Percentiles rank a stretch among this genome's conserved stretches.
Conservation (phyloP, 2,797 vertebrate genomes). For the Mus minutoides region DNA sequence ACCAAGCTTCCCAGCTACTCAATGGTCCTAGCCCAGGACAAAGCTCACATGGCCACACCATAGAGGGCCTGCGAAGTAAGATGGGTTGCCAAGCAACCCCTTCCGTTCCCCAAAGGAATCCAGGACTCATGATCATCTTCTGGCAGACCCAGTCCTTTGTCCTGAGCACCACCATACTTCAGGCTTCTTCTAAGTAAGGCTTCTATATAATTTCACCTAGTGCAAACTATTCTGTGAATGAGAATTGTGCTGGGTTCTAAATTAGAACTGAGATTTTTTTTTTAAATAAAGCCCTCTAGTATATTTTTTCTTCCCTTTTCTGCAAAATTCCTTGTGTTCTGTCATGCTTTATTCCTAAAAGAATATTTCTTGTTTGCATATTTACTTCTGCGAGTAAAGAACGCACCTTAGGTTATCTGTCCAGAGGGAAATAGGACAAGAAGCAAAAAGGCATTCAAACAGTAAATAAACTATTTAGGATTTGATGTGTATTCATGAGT, state of each 20-base stretch:
- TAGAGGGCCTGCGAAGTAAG: not conserved
- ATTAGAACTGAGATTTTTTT: not conserved
- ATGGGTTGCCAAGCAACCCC: not conserved
- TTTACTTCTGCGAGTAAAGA: conserved; percentile 58
- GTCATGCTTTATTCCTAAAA: conserved; percentile 44
- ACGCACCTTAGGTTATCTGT: not conserved
- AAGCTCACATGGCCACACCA: not conserved
- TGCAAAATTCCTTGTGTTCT: conserved; percentile 13
- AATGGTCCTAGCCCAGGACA: not conserved
- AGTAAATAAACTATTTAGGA: conserved; percentile 61
- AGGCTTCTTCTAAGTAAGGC: not conserved
- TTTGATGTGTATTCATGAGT: conserved; percentile 69
- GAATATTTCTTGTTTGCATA: conserved; percentile 47
- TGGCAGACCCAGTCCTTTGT: not conserved
- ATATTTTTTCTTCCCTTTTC: not conserved
- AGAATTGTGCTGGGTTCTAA: not conserved
- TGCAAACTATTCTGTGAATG: not conserved
- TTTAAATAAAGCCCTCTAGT: not conserved
- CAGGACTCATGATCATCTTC: not conserved
- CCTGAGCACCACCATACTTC: not conserved
- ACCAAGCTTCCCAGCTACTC: not conserved
- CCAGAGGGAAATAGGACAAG: conserved; percentile 53
- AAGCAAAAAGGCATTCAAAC: conserved; percentile 68
- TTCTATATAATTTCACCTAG: not conserved
- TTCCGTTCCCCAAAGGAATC: not conserved